Percentiles rank a stretch among this genome's conserved stretches.
Evolutionary conservation across 35 echinoderm and acorn worm genomes (phyloP).

Genomic region (Eucidaris tribuloides): DNA sequence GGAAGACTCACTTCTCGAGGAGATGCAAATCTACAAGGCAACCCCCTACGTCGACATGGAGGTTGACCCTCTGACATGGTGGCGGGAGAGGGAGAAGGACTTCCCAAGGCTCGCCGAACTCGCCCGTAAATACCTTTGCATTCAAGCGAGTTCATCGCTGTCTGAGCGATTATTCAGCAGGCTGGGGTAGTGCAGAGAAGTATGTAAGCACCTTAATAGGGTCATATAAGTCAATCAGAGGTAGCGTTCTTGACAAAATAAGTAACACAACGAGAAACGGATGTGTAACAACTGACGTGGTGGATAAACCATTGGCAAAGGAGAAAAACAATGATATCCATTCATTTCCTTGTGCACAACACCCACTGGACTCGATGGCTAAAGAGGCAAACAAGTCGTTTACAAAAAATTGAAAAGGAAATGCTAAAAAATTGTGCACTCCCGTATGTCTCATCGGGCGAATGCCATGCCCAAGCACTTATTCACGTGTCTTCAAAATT

Average conservation of each 20-base stretch:
- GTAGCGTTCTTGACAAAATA: not conserved
- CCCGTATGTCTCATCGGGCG: not conserved
- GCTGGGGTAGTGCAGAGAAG: conserved; percentile 19
- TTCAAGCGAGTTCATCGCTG: not conserved
- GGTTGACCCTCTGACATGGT: not conserved
- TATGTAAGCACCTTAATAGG: conserved; percentile 12
- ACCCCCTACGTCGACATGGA: not conserved
- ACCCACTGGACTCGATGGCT: conserved; percentile 21
- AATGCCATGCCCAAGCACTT: not conserved
- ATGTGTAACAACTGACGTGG: not conserved
- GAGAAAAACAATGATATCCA: not conserved
- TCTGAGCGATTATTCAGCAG: too few relatives aligned
- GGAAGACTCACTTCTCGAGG: too few relatives aligned
- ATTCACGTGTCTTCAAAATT: not conserved
- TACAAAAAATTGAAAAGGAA: not conserved
- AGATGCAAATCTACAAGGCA: too few relatives aligned
- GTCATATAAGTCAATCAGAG: not conserved
- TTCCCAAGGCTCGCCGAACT: not conserved
- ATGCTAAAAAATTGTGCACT: not conserved
- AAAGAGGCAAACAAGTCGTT: not conserved
- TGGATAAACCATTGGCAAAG: conserved; percentile 10
- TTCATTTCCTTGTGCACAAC: conserved; percentile 28
- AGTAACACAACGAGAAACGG: conserved; percentile 24
- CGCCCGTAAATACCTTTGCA: not conserved
- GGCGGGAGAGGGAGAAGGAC: not conserved